Percentiles rank a stretch among this genome's conserved stretches.
Conservation (phyloP, 2,797 vertebrate species). For the Eidolon dupreanum region DNA sequence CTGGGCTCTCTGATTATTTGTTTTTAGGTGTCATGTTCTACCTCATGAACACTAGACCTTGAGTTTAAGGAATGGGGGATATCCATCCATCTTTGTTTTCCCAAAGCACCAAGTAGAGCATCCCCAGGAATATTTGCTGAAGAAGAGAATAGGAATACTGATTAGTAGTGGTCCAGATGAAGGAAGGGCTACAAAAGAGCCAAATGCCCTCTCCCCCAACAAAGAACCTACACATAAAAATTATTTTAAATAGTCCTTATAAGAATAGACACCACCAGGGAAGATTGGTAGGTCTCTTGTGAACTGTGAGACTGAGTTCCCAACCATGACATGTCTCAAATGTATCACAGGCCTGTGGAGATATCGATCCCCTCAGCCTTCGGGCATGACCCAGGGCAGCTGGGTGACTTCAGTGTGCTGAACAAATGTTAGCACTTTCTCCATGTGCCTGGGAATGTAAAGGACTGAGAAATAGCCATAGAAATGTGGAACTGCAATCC, state of each 20-base stretch:
- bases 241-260: neutral
- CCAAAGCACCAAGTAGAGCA: neutral
- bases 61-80: neutral
- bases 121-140: neutral
- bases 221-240: neutral
- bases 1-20: neutral
- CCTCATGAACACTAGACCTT: neutral
- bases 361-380: neutral
- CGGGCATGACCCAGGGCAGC: neutral
- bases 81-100: neutral
- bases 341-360: neutral
- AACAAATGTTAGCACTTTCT: neutral
- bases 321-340: neutral
- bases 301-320: neutral
- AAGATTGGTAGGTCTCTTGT: neutral
- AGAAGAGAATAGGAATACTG: neutral
- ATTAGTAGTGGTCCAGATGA: neutral
- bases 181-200: neutral
- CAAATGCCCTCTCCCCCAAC: neutral
- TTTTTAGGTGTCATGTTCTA: neutral
- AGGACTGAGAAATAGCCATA: constrained; percentile 13
- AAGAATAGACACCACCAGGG: neutral
- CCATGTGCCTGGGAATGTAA: neutral
- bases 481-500: constrained; percentile 85
- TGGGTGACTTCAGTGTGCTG: neutral